Evolutionary conservation across 2,797 vertebrate species (phyloP), one percentile per base, ranked within the genome.

Genomic region (Microctenopoma lineatum): DNA sequence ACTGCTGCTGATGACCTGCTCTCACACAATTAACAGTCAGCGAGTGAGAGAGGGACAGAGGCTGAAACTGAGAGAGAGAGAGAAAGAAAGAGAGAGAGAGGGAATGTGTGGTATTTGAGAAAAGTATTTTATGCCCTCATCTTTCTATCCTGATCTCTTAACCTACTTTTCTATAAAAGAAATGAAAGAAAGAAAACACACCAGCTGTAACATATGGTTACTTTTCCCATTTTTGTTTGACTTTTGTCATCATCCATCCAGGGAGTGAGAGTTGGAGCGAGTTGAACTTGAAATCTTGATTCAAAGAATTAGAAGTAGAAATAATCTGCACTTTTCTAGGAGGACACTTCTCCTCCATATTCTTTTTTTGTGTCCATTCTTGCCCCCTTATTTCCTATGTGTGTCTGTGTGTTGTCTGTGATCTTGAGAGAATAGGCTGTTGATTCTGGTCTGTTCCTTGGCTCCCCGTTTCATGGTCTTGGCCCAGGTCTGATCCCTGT

Each of bases 361-460:
- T 82, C 13, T 62, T 83, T 32, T 47, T 60, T 41, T 39, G 34
- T 61, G n/a, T 74, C 39, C 80, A 67, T 18, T 73, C 66, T 77
- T 60, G 48, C 41, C 52, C 59, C 46, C 53, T 61, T 73, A 38
- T 34, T 73, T 46, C 63, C 36, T 25, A 25, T 79, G 36, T 56
- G 27, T 56, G 62, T 73, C 41, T 66, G 18, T 71, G n/a, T 55
- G 25, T 62, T 58, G 65, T 70, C 71, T 68, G 75, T 77, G 80
- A 89, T 92, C 89, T 92, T 90, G 77, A 77, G 82, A 93, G 92
- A 91, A 91, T 90, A 89, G 87, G 85, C 83, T 88, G 89, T 90
- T 89, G 91, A 92, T 93, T 92, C 89, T 88, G 87, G 81, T 87
- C 83, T 78, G 88, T 83, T 91, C 87, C 88, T 92, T 93, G 92